Evolutionary conservation across 2,113 vertebrate species (phyloP), one percentile per base, ranked within the genome.

Genomic region (Dipodomys ordii): DNA sequence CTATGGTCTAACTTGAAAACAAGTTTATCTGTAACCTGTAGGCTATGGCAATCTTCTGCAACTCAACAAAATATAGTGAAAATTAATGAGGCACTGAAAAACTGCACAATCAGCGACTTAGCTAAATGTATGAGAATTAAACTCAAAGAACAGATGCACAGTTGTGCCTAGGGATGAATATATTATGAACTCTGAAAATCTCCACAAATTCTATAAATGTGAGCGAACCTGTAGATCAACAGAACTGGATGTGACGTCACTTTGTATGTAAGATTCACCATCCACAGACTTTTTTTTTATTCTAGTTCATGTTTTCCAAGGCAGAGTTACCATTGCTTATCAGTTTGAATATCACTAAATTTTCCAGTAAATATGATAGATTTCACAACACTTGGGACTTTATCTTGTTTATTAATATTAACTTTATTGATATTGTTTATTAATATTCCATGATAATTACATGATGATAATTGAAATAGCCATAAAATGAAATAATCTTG

Each of bases 101-200:
- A 92, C 6, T 90, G 71, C 49, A 44, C 57, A 25, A 87, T 93
- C 78, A 95, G 73, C 93, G 90, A 11, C 53, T 94, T 89, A 90
- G 78, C 32, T 78, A 80, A 79, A 82, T 74, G 22, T 68, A n/a
- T 87, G 77, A 93, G 65, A 91, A 92, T 84, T 60, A 96, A 95
- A 84, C 15, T 20, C 62, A 93, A 90, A 79, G 49, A 96, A 79
- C 79, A 97, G 91, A 93, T 87, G 57, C 80, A 95, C 74, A 32
- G 91, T 79, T 35, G 73, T 53, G 62, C 88, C 85, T 94, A 64
- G 64, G 46, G 93, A 94, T 97, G 95, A 96, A 92, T 93, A 81
- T 62, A 96, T 97, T 97, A 97, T 44, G 84, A 57, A 97, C 96
- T 79, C 64, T 94, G 84, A 96, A 94, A 93, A 35, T 64, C 18